Percentiles rank a stretch among this genome's conserved stretches.
Conservation (phyloP, 2,113 vertebrate genomes). For the Scatophagus argus region DNA sequence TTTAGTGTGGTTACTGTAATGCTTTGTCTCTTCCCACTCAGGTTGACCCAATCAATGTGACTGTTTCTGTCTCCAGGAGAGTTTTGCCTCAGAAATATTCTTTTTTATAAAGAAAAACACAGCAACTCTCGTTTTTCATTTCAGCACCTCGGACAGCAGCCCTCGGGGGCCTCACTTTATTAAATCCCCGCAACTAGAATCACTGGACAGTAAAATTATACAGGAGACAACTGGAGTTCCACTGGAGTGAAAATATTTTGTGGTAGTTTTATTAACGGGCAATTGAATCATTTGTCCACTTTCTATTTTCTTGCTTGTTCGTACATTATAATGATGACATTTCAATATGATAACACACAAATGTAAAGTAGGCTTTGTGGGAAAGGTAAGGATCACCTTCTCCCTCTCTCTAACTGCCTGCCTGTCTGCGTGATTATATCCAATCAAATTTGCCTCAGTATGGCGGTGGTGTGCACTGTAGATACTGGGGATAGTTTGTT, state of each 20-base stretch:
- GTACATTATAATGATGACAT: neutral
- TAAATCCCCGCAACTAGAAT: neutral
- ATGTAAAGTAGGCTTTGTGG: slow-evolving; percentile 6
- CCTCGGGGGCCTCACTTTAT: neutral
- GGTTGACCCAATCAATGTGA: neutral
- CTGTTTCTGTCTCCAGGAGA: neutral
- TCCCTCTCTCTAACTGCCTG: too few relatives aligned
- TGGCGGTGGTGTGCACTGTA: neutral
- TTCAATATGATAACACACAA: neutral
- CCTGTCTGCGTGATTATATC: slow-evolving; percentile 3
- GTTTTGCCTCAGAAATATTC: neutral
- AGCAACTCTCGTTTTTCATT: neutral
- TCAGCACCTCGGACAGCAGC: slow-evolving; percentile 77
- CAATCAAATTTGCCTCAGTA: neutral
- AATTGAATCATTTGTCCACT: too few relatives aligned
- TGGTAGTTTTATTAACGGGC: neutral
- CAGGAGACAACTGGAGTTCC: neutral
- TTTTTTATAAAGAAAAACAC: neutral
- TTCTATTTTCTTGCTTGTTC: neutral
- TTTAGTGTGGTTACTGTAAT: neutral
- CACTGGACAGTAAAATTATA: neutral
- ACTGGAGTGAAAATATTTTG: neutral
- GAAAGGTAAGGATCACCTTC: neutral
- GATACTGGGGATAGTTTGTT: neutral
- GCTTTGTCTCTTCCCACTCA: neutral